Evolutionary conservation across 1,140 invertebrate species (phyloP).

Genomic region (Aphis craccivora): DNA sequence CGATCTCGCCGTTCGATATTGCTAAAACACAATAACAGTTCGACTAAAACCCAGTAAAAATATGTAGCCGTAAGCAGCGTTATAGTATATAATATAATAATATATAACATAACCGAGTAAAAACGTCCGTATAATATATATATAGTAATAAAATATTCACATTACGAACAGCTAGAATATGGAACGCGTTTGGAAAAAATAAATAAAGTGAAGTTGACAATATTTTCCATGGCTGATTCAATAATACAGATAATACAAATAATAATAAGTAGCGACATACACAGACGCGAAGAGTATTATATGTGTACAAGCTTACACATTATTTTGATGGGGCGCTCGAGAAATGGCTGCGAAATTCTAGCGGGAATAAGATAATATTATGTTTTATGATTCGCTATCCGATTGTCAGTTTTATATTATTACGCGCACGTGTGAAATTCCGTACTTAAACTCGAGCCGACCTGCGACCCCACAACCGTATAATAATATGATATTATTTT

Average conservation of each 20-base stretch:
- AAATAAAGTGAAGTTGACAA: neutral
- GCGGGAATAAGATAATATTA: neutral
- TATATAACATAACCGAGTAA: neutral
- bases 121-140: neutral
- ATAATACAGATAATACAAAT: conserved; percentile 15
- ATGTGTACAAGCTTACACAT: neutral
- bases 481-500: neutral
- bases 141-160: neutral
- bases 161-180: neutral
- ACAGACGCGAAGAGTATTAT: neutral
- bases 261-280: neutral
- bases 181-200: neutral
- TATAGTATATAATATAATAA: neutral
- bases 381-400: neutral
- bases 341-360: neutral
- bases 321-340: neutral
- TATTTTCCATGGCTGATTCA: conserved; percentile 3
- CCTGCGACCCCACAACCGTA: neutral
- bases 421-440: conserved; percentile 5
- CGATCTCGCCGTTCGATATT: neutral
- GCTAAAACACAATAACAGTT: neutral
- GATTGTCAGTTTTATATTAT: conserved; percentile 19
- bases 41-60: neutral
- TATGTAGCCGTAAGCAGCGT: neutral
- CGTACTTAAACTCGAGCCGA: neutral